Base-by-base conservation (phyloP, 2,113 vertebrate genomes). In the Ifrita kowaldi region DNA sequence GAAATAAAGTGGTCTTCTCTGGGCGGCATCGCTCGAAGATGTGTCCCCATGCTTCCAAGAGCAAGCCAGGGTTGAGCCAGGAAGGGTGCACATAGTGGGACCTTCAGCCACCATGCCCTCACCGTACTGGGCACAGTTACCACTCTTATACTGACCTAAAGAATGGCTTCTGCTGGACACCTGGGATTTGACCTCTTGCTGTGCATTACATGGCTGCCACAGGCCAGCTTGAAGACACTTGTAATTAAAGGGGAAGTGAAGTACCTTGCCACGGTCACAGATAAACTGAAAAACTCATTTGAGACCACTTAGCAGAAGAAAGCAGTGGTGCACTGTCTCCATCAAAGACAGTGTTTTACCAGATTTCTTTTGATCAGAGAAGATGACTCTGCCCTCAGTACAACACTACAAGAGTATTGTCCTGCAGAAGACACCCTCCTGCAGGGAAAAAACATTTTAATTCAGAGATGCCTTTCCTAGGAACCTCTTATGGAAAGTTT, bases 91-190 rank as follows among this genome's bases (percentile, higher is more conserved):
- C 37, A 52, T 1, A 9, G 26, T 16, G 28, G 10, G 80, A 75
- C 49, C 41, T 52, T 70, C 62, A 84, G 60, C 10, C 6, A 7
- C 32, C n/a, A 60, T 3, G 4, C 39, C 35, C 27, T 70, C n/a
- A 71, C 27, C 2, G 0, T 6, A 44, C 6, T 37, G 2, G 0
- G 10, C 1, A 1, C 1, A 30, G 41, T 6, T 46, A 33, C 19
- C 46, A 57, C 49, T 11, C 33, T 83, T 16, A 41, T 1, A 76
- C 5, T 1, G 1, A 76, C 24, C 41, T 42, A 15, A 83, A 73
- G 35, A 24, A 55, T 5, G 5, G 10, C 32, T 94, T 82, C 53
- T 73, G 37, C 55, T 84, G 62, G 44, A 57, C 35, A 53, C 7
- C 6, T 8, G 5, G 13, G 41, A 69, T 30, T 65, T 37, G 22